phyloP scores from a whole-genome alignment of 1,140 invertebrate genomes.

The Orius insidiosus region DNA sequence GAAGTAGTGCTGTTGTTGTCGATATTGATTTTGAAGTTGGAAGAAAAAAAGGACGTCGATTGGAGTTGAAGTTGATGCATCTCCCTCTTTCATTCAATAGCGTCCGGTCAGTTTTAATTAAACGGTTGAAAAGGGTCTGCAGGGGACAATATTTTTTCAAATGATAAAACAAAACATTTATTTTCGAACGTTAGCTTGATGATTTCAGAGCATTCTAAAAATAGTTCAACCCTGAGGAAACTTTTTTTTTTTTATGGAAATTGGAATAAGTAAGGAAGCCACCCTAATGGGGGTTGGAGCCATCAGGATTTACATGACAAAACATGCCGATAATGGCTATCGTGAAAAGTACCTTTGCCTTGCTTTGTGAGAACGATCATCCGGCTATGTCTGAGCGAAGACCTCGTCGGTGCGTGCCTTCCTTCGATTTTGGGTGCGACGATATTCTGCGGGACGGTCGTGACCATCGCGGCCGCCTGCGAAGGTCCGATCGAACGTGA shows the following conservation, averaged over 20 bases:
- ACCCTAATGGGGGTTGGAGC: not conserved
- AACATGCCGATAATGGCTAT: not conserved
- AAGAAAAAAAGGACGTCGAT: too few relatives aligned
- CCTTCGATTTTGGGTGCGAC: conserved; percentile 39
- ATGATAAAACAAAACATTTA: too few relatives aligned
- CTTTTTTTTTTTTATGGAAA: too few relatives aligned
- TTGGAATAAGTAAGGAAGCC: not conserved
- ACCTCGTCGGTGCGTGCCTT: conserved; percentile 48
- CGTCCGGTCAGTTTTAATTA: too few relatives aligned
- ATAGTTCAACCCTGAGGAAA: not conserved
- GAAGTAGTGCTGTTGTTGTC: too few relatives aligned
- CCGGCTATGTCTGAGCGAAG: conserved; percentile 46
- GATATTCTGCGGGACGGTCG: conserved; percentile 51
- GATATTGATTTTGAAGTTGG: too few relatives aligned
- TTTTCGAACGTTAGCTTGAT: too few relatives aligned
- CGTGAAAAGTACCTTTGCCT: conserved; percentile 29
- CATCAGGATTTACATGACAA: too few relatives aligned
- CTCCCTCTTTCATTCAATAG: too few relatives aligned
- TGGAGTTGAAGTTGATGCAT: too few relatives aligned
- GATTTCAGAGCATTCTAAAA: not conserved
- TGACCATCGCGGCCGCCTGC: conserved; percentile 37
- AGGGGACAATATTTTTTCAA: too few relatives aligned
- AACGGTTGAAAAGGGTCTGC: too few relatives aligned
- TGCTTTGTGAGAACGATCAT: conserved; percentile 46
- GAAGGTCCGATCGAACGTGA: conserved; percentile 24